These are phyloP conservation scores for Spea multiplicata DNA, from an alignment of 2,113 vertebrate genomes.

Conservation along the genomic window DNA sequence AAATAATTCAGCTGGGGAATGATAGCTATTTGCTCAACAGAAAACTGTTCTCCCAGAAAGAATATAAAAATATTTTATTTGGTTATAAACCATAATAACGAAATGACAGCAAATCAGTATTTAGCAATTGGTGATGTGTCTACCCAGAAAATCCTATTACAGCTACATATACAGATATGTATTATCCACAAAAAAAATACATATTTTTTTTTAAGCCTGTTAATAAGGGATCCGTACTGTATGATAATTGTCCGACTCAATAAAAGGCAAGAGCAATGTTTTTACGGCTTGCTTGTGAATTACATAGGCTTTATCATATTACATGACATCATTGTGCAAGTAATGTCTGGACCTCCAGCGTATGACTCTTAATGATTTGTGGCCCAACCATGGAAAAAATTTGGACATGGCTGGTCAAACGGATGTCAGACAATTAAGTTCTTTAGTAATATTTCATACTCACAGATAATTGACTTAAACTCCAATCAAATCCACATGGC, in stretches of 20 bases:
- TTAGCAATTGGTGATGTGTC: conserved; percentile 4
- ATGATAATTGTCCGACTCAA: neutral
- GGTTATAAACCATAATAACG: conserved; percentile 31
- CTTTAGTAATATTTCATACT: no score
- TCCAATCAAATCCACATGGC: no score
- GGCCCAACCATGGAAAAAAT: no score
- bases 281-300: neutral
- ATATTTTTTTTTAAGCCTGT: conserved; percentile 19
- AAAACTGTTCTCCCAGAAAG: conserved; percentile 27
- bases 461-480: no score
- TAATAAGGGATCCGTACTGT: neutral
- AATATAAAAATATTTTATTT: conserved; percentile 46
- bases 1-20: conserved; percentile 45
- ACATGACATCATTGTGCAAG: neutral
- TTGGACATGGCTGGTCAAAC: no score
- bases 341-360: no score
- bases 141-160: conserved; percentile 30
- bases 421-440: no score
- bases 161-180: neutral
- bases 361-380: no score
- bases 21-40: conserved; percentile 41
- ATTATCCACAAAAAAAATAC: neutral
- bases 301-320: neutral
- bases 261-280: neutral
- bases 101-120: conserved; percentile 23